Evolutionary conservation across 1,140 invertebrate genomes (phyloP), one percentile per base, ranked within the genome.

Genomic region (Piezodorus guildinii): DNA sequence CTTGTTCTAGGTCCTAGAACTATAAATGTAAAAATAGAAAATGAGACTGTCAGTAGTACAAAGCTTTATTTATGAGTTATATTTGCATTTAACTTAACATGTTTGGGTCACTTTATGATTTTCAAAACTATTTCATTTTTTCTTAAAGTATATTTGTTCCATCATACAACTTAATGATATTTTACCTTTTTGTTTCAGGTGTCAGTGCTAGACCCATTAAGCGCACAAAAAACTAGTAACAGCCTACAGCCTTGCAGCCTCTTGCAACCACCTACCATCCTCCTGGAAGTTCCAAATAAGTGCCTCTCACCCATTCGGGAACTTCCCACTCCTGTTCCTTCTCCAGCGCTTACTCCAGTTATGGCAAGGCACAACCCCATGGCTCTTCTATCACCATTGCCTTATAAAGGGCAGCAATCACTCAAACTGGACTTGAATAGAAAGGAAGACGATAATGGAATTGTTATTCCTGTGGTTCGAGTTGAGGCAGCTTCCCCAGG

Each of bases 291-390:
- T 63, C 85, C 85, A 9, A 84, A 82, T 68, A 84, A 84, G 72
- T 86, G 85, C 60, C 76, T 88, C 60, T 87, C 85, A 34, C 84
- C 85, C 0, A 86, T 87, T 63, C 76, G 84, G 62, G 85, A 87
- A 73, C 73, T 86, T 60, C 85, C 86, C 0, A 85, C 84, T 4
- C 85, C 85, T 44, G 77, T 79, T 69, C 60, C 77, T 19, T 86
- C 84, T 12, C 85, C 85, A 17, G 76, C 83, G 34, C 77, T 85
- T 9, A 86, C 85, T 2, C 85, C 85, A 1, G 73, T 85, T n/a
- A 78, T 80, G 76, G 72, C 74, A 16, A 68, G 78, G 64, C 66
- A 67, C 39, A 64, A 61, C 25, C 52, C 45, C 43, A 21, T 43
- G 30, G 14, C 51, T 56, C 17, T 65, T 62, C 59, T 63, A 43